A percentile compares a stretch with the other conserved stretches of the same genome.
Evolutionary conservation across 2,113 vertebrate species (phyloP).

Genomic region (Tautogolabrus adspersus): DNA sequence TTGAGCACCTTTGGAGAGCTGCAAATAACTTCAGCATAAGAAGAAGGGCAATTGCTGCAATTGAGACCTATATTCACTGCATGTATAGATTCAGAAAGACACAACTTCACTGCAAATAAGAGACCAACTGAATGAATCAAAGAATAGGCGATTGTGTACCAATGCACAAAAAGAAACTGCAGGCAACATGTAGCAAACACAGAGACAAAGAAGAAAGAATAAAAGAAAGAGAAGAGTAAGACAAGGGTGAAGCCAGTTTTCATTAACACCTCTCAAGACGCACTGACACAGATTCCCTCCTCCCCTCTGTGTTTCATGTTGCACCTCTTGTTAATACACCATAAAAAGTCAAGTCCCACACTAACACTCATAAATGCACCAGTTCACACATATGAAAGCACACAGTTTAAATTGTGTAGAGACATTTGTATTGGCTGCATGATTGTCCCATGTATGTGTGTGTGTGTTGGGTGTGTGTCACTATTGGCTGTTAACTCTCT

Average conservation of each 20-base stretch:
- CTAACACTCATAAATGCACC: constrained; percentile 7
- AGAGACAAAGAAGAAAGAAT: neutral
- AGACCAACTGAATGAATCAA: too few species aligned
- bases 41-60: too few species aligned
- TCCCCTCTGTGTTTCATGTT: neutral
- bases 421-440: constrained; percentile 72
- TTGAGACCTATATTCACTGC: too few species aligned
- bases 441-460: constrained; percentile 72
- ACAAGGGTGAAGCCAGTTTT: neutral
- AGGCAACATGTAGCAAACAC: too few species aligned
- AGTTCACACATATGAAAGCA: constrained; percentile 10
- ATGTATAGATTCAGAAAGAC: neutral
- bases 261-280: neutral
- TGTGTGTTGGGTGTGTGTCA: constrained; percentile 66
- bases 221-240: neutral
- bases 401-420: constrained; percentile 10
- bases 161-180: too few species aligned
- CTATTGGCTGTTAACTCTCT: constrained; percentile 61
- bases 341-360: neutral
- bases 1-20: too few species aligned
- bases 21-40: too few species aligned
- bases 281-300: neutral
- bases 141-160: too few species aligned
- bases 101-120: too few species aligned
- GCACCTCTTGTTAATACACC: neutral